These are phyloP conservation scores for Zonitis immaculata DNA, from an alignment of 2,888 invertebrate genomes.

Conservation along the genomic window DNA sequence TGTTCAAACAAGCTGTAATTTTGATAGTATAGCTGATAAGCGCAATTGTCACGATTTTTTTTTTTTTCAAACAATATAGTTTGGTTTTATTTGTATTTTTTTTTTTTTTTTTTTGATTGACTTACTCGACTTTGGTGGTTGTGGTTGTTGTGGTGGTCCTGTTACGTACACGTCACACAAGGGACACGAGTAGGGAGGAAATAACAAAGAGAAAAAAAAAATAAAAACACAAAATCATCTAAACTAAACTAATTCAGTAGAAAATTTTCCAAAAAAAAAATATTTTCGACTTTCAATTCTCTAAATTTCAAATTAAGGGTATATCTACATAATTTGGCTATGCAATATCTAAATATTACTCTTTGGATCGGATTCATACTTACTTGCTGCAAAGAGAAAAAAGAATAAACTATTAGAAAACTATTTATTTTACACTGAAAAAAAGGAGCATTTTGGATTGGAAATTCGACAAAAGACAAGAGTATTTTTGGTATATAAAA, in stretches of 20 bases:
- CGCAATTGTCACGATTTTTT: not conserved
- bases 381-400: constrained; percentile 54
- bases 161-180: constrained; percentile 35
- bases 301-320: too few species aligned
- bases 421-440: not conserved
- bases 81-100: too few species aligned
- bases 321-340: too few species aligned
- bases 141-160: constrained; percentile 43
- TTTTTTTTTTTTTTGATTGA: too few species aligned
- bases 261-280: too few species aligned
- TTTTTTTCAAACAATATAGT: constrained; percentile 32
- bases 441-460: not conserved
- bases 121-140: constrained; percentile 47
- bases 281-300: too few species aligned
- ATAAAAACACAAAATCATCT: constrained; percentile 37
- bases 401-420: constrained; percentile 27
- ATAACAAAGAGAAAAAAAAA: constrained; percentile 29
- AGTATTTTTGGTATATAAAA: too few species aligned
- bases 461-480: not conserved
- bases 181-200: constrained; percentile 33
- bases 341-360: too few species aligned
- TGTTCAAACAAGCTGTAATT: not conserved
- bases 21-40: not conserved
- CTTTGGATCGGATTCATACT: constrained; percentile 43
- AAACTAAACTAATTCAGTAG: constrained; percentile 20